Percentiles rank a stretch among this genome's conserved stretches.
phyloP scores from a whole-genome alignment of 2,888 invertebrate species.

The Caradrina kadenii region DNA sequence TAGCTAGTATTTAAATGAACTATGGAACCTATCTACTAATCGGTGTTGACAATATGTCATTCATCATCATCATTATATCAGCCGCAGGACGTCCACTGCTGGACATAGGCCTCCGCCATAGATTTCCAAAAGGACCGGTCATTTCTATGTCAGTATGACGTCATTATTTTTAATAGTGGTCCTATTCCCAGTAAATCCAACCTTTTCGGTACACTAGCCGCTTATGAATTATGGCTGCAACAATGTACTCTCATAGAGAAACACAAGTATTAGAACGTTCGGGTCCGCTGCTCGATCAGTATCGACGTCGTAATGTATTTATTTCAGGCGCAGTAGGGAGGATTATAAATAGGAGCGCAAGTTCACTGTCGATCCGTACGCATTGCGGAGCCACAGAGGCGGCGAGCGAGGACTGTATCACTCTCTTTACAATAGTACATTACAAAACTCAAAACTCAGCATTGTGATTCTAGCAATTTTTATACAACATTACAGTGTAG shows the following conservation, averaged over 20 bases:
- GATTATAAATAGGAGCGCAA: slow-evolving; percentile 65
- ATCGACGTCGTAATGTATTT: slow-evolving; percentile 55
- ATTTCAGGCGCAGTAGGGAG: slow-evolving; percentile 55
- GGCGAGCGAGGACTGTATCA: background rate
- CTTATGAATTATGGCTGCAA: slow-evolving; percentile 41
- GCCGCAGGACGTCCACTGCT: too few species aligned
- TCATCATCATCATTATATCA: too few species aligned
- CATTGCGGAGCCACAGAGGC: slow-evolving; percentile 24
- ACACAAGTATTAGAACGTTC: slow-evolving; percentile 21
- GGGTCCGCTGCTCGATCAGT: slow-evolving; percentile 40
- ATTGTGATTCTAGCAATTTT: too few species aligned
- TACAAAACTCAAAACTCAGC: background rate
- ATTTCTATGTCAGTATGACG: too few species aligned
- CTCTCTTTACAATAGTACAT: background rate
- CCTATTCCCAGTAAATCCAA: background rate
- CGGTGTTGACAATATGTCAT: too few species aligned
- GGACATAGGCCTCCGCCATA: too few species aligned
- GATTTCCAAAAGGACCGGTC: too few species aligned
- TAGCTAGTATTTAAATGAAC: too few species aligned
- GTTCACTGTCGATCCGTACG: slow-evolving; percentile 65
- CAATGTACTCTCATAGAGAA: slow-evolving; percentile 28
- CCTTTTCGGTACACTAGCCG: background rate
- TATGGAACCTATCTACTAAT: too few species aligned
- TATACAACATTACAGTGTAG: too few species aligned
- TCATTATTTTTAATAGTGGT: background rate